These are phyloP conservation scores for Caenorhabditis virilis DNA, from an alignment of 2,888 invertebrate species.

Conservation along the genomic window DNA sequence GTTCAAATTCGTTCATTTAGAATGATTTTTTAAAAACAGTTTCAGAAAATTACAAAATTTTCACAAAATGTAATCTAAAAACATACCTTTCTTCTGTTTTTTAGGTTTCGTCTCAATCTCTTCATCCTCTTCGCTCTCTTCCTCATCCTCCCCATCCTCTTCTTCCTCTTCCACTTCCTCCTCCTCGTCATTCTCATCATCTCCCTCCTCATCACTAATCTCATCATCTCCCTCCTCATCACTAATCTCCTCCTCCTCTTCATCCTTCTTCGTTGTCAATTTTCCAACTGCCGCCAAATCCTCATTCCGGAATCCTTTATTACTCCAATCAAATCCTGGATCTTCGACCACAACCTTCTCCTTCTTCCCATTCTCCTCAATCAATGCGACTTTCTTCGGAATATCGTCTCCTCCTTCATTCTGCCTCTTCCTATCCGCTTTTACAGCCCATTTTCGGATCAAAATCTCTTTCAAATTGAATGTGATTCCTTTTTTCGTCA, in stretches of 20 bases:
- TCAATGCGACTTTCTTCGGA: slow-evolving; percentile 14
- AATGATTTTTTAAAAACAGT: too few relatives aligned
- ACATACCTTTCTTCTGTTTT: too few relatives aligned
- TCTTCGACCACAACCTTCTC: slow-evolving; percentile 29
- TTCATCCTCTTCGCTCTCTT: slow-evolving; percentile 13
- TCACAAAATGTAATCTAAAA: too few relatives aligned
- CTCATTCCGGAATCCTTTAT: slow-evolving; percentile 47
- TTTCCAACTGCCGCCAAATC: slow-evolving; percentile 54
- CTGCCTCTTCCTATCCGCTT: slow-evolving; percentile 1
- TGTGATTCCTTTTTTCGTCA: slow-evolving; percentile 4
- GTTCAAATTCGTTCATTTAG: too few relatives aligned
- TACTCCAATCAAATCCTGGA: slow-evolving; percentile 58
- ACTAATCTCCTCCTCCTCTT: slow-evolving; percentile 13
- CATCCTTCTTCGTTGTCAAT: slow-evolving; percentile 13
- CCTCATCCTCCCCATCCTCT: slow-evolving; percentile 24
- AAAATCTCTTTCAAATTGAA: slow-evolving; percentile 27
- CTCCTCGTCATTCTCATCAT: slow-evolving; percentile 9
- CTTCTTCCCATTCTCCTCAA: slow-evolving; percentile 15
- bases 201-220: slow-evolving; percentile 21
- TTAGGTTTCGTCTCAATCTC: too few relatives aligned
- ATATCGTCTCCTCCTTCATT: slow-evolving; percentile 6
- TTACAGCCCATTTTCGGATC: slow-evolving; percentile 23
- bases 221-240: slow-evolving; percentile 32
- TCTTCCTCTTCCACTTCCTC: slow-evolving; percentile 27
- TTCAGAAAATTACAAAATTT: too few relatives aligned